Evolutionary conservation across 2,888 invertebrate species (phyloP).

Genomic region (Cheiracanthium punctorium): DNA sequence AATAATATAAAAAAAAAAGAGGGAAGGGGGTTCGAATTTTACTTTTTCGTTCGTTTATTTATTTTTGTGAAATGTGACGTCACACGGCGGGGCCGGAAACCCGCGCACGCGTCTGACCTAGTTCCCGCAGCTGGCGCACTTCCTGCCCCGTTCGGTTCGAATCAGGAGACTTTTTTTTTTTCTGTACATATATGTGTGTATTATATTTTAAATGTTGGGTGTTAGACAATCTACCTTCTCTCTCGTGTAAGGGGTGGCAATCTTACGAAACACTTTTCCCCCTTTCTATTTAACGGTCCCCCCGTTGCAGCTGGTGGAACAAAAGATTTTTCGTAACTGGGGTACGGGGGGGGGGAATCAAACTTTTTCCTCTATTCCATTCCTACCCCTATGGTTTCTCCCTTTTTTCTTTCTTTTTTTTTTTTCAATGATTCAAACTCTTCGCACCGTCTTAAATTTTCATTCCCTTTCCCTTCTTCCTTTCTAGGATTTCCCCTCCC

Average conservation of each 20-base stretch:
- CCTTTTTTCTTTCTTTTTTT: no score
- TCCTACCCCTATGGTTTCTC: conserved; percentile 35
- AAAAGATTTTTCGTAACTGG: conserved; percentile 29
- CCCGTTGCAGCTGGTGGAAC: conserved; percentile 29
- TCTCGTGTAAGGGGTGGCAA: conserved; percentile 33
- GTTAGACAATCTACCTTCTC: conserved; percentile 35
- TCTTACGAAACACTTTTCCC: conserved; percentile 21
- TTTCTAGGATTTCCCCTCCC: neutral
- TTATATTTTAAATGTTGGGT: conserved; percentile 36
- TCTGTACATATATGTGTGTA: conserved; percentile 31
- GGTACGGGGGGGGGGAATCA: conserved; percentile 16
- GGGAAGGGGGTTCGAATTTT: conserved; percentile 21
- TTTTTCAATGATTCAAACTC: conserved; percentile 19
- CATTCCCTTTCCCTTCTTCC: conserved; percentile 9
- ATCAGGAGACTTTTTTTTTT: conserved; percentile 18
- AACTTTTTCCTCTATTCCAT: conserved; percentile 21
- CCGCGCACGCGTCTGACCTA: conserved; percentile 59
- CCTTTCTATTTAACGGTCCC: conserved; percentile 21
- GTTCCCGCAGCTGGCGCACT: conserved; percentile 47
- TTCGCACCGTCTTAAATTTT: conserved; percentile 25
- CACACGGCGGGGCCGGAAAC: conserved; percentile 46
- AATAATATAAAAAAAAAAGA: neutral
- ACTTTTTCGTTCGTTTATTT: conserved; percentile 18
- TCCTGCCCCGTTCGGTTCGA: conserved; percentile 33
- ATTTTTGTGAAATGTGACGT: conserved; percentile 52